Conservation (phyloP, 2,888 invertebrate species). For the Acleris cristana region DNA sequence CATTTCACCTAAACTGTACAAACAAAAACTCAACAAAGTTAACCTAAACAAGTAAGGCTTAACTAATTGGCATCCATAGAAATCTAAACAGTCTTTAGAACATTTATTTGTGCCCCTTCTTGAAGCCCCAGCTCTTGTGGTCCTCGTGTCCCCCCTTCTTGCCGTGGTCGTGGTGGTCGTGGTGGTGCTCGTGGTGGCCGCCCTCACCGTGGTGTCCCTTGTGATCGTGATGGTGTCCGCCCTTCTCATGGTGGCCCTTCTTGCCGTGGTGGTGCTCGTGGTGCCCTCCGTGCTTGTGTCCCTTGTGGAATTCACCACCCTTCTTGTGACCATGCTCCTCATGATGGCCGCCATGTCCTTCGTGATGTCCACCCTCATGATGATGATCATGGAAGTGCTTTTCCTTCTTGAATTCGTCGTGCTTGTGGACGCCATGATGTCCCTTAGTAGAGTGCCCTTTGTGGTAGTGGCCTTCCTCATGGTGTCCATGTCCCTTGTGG, state of each 20-base stretch:
- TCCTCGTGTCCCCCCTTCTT: constrained; percentile 92
- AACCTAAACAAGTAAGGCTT: constrained; percentile 61
- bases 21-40: constrained; percentile 58
- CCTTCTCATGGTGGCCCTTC: constrained; percentile 92
- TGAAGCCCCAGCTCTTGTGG: constrained; percentile 91
- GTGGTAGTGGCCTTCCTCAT: constrained; percentile 87
- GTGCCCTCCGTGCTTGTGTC: constrained; percentile 90
- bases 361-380: constrained; percentile 91
- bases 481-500: constrained; percentile 83
- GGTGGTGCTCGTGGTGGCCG: constrained; percentile 91
- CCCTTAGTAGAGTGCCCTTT: constrained; percentile 94
- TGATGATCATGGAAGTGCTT: constrained; percentile 94
- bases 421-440: constrained; percentile 92
- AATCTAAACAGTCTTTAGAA: constrained; percentile 45
- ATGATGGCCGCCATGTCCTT: constrained; percentile 91
- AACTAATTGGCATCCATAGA: constrained; percentile 54
- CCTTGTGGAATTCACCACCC: constrained; percentile 91
- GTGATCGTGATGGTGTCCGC: constrained; percentile 91
- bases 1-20: constrained; percentile 49
- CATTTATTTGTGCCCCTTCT: constrained; percentile 77
- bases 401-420: constrained; percentile 93
- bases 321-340: constrained; percentile 92
- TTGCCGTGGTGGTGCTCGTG: constrained; percentile 92
- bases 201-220: constrained; percentile 91
- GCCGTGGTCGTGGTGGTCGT: constrained; percentile 89